Conservation (phyloP, 2,888 invertebrate genomes). For the Therioaphis trifolii region DNA sequence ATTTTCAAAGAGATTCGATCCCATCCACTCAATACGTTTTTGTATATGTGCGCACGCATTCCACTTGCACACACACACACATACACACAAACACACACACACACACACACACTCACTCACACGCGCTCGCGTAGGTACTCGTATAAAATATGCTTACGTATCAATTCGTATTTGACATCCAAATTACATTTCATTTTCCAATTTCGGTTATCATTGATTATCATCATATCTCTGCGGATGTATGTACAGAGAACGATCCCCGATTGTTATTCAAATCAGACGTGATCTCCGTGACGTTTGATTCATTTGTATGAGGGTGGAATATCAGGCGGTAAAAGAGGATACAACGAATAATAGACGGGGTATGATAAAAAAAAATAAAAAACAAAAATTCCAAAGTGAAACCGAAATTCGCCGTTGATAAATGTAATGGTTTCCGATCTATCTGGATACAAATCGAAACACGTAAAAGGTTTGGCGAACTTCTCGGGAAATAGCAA, state of each 20-base stretch:
- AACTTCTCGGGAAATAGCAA: slow-evolving; percentile 39
- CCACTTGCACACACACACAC: background rate
- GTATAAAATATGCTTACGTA: slow-evolving; percentile 39
- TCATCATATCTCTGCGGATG: slow-evolving; percentile 40
- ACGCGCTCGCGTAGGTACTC: background rate
- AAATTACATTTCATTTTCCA: slow-evolving; percentile 58
- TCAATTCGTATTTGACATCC: slow-evolving; percentile 30
- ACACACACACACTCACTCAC: background rate
- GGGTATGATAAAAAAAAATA: background rate
- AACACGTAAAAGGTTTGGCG: slow-evolving; percentile 61
- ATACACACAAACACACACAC: background rate
- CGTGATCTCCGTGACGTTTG: slow-evolving; percentile 28
- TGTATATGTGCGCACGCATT: background rate
- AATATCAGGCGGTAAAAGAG: background rate
- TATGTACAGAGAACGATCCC: no score
- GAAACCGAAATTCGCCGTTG: slow-evolving; percentile 42
- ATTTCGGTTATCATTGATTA: slow-evolving; percentile 56
- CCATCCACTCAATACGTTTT: background rate
- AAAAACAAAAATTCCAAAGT: slow-evolving; percentile 33
- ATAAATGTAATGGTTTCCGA: slow-evolving; percentile 57
- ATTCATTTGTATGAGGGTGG: slow-evolving; percentile 35
- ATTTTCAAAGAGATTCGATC: slow-evolving; percentile 30
- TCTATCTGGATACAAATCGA: slow-evolving; percentile 58
- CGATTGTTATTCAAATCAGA: slow-evolving; percentile 60
- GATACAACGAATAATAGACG: slow-evolving; percentile 29